phyloP scores from a whole-genome alignment of 2,797 vertebrate genomes.

The Danio choprae region DNA sequence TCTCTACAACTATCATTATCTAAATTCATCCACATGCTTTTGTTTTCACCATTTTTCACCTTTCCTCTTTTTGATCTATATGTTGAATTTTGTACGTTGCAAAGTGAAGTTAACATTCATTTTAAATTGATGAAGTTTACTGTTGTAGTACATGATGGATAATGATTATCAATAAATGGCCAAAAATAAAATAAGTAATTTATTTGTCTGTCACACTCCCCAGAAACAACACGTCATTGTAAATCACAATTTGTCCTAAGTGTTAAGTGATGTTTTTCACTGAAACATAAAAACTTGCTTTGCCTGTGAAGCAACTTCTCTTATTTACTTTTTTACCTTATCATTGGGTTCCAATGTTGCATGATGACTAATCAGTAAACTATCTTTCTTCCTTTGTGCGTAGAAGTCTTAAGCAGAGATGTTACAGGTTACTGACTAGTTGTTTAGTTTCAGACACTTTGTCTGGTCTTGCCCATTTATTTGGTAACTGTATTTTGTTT shows the following conservation, averaged over 20 bases:
- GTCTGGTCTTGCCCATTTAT: slow-evolving; percentile 2
- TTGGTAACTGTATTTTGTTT: not conserved
- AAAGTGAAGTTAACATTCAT: not conserved
- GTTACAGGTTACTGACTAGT: not conserved
- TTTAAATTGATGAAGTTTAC: not conserved
- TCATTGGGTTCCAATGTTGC: not conserved
- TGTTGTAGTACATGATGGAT: not conserved
- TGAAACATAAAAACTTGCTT: not conserved
- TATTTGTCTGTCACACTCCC: no score
- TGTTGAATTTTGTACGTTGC: no score
- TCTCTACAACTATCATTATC: not conserved
- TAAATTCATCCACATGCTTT: no score
- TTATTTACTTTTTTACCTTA: not conserved
- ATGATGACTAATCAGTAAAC: not conserved
- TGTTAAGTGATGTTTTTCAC: no score
- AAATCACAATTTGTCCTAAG: no score
- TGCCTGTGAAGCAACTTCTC: not conserved
- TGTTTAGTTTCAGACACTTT: not conserved
- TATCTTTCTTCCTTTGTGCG: not conserved
- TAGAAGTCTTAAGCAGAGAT: not conserved
- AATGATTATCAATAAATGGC: no score
- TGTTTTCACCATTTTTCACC: not conserved
- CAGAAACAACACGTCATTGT: no score
- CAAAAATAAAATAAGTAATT: no score
- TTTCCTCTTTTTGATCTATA: no score